phyloP scores from a whole-genome alignment of 2,113 vertebrate genomes.

The Phalacrocorax aristotelis region DNA sequence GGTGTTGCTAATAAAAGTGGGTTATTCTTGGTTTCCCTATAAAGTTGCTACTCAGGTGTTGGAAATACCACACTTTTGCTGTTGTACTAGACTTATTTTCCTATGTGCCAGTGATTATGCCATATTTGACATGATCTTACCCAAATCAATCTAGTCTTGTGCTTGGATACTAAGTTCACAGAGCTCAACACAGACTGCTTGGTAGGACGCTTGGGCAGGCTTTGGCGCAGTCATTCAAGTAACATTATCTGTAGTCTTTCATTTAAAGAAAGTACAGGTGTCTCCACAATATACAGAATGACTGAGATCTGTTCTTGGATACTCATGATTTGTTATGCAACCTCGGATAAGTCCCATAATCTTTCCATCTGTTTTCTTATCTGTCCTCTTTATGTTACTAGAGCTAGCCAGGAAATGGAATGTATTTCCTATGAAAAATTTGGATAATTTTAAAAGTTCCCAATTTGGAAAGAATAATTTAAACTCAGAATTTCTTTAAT shows the following conservation, averaged over 20 bases:
- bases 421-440: neutral
- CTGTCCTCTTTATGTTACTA: neutral
- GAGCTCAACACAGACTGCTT: neutral
- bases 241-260: neutral
- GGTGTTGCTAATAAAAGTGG: neutral
- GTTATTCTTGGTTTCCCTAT: neutral
- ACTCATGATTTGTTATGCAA: neutral
- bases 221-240: neutral
- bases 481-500: neutral
- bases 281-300: neutral
- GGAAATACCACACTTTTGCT: neutral
- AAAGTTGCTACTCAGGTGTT: neutral
- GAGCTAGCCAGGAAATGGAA: neutral
- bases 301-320: neutral
- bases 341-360: neutral
- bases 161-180: neutral
- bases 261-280: neutral
- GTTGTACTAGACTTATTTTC: neutral
- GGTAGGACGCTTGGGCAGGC: neutral
- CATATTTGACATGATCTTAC: neutral
- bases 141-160: neutral
- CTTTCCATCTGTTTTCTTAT: neutral
- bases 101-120: neutral
- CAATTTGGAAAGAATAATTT: neutral
- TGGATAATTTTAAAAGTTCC: neutral